Evolutionary conservation across 2,113 vertebrate genomes (phyloP), one percentile per base, ranked within the genome.

Genomic region (Equus quagga): DNA sequence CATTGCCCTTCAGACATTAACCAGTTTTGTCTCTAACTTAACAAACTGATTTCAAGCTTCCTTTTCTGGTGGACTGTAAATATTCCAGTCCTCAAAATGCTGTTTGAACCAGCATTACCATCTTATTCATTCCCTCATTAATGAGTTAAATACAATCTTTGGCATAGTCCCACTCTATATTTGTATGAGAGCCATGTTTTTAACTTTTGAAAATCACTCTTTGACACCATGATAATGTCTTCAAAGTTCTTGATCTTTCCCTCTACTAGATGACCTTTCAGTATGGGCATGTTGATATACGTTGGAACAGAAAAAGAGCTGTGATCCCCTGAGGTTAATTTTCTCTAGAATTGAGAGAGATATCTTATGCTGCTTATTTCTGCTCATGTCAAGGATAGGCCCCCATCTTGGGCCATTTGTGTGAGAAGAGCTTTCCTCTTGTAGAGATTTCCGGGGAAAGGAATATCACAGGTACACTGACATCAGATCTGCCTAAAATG

Each of bases 171-270:
- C 41, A 62, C 49, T 94, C 4, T 89, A 54, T 67, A 89, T 56
- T 88, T 51, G 12, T 82, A 72, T 89, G 54, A 93, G 33, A 75
- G 24, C 49, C 58, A 6, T 83, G 51, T 83, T 97, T 88, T 95
- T 87, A 91, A 73, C 26, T 91, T 94, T 97, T 79, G 87, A 86
- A 94, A 96, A 81, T 75, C 31, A 82, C 10, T 84, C 70, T 96
- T 91, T 96, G 79, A 60, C 21, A 82, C 49, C 80, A 28, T 75
- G 33, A 62, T 83, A 24, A 76, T 91, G 67, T 76, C 41, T 91
- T 79, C 33, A 67, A 83, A 91, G 89, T 89, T 60, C 60, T 96
- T 81, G 41, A 23, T 75, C 36, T 95, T 89, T 92, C 49, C 44
- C 7, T 64, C 13, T n/a, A 88, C 19, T 83, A 51, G 46, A 83